Base-by-base conservation (phyloP, 2,797 vertebrate species). In the Borostomias antarcticus region DNA sequence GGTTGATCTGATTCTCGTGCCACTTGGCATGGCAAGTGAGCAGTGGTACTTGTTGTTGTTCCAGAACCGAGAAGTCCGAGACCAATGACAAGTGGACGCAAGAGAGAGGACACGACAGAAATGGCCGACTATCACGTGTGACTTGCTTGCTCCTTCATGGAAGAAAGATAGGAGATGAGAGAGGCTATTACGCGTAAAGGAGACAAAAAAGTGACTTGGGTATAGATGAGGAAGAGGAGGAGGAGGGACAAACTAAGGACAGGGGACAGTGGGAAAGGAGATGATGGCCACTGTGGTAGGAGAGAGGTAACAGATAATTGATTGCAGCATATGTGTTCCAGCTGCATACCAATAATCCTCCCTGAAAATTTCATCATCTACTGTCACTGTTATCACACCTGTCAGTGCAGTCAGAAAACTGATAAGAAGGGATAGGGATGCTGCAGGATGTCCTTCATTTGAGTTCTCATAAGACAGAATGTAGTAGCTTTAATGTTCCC, bases 81-180 rank as follows among this genome's bases (percentile, higher is more conserved):
- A n/a, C n/a, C n/a, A n/a, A n/a, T 15, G 11, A 17, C 15, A 17
- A 45, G 15, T 45, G 40, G 7, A 15, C 8, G 25, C 25, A 25
- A 30, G 17, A 26, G 43, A 64, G 80, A 75, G 70, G 74, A 71
- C 37, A 33, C 11, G 60, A 68, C 51, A 70, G 68, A 85, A 82
- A 75, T 66, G 59, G 28, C 65, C 68, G 75, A 77, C 66, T 64
- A 70, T 74, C 65, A 45, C 66, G 56, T 17, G 54, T 30, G 17
- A 62, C 71, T 61, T 51, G 77, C 66, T 70, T 58, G 50, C 64
- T 68, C 64, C 7, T 48, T 69, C 56, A 28, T 69, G 52, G 73
- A 53, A 57, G 26, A 19, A 21, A 35, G 15, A 6, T 28, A 19
- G 43, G 32, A 40, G 58, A 45, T 45, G n/a, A 4, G 17, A n/a